These are phyloP conservation scores for Bujurquina vittata DNA, from an alignment of 2,113 vertebrate genomes.

Conservation along the genomic window DNA sequence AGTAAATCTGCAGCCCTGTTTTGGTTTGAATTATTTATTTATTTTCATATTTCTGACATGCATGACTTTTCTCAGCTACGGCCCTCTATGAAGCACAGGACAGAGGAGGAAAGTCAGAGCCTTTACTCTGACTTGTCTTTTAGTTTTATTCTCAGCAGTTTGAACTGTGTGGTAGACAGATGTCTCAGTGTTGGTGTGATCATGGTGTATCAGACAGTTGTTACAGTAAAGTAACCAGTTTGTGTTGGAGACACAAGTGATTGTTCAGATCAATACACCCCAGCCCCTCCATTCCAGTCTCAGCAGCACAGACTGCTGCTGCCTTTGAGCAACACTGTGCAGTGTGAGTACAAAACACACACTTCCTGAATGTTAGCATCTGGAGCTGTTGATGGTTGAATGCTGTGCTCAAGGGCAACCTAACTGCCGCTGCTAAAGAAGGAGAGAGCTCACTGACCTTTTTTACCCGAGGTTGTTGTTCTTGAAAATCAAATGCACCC, in stretches of 20 bases:
- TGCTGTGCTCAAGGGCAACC: neutral
- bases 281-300: neutral
- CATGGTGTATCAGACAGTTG: neutral
- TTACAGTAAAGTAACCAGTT: neutral
- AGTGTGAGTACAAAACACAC: neutral
- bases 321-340: neutral
- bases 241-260: neutral
- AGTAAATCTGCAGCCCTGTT: too few relatives aligned
- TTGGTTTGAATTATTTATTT: too few relatives aligned
- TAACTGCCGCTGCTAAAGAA: too few relatives aligned
- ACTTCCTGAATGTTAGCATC: neutral
- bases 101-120: too few relatives aligned
- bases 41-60: too few relatives aligned
- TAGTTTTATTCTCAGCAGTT: too few relatives aligned
- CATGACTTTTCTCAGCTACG: too few relatives aligned
- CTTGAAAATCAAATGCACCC: neutral
- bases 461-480: neutral
- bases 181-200: neutral
- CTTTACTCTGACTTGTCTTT: too few relatives aligned
- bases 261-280: neutral
- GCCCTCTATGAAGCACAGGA: too few relatives aligned
- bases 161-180: neutral
- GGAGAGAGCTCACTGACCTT: too few relatives aligned
- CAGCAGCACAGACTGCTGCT: neutral
- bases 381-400: neutral